Base-by-base conservation (phyloP, 2,888 invertebrate species). In the Rapana venosa region DNA sequence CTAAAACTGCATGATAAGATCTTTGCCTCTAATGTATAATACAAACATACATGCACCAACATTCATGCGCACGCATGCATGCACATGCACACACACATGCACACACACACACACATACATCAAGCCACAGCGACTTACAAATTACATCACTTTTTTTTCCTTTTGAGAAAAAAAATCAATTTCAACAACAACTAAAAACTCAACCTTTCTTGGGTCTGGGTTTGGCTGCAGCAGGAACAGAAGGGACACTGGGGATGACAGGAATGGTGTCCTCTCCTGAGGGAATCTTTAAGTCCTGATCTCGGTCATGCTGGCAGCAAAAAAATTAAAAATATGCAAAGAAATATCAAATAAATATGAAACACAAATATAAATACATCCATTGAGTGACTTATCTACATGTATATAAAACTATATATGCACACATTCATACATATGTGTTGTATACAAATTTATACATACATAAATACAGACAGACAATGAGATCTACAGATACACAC, bases 161-260 rank as follows among this genome's bases (percentile, higher is more conserved):
- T 61, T 61, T 36, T 84, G 22, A 32, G 26, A 84, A 84, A 22
- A 84, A 32, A 36, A 84, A 66, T 26, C 26, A 5, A 17, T 66
- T 66, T 22, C 66, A 66, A 22, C 66, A 66, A 88, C 26, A 36
- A 32, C 20, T 13, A 77, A 4, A 47, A 77, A 26, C 17, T 36
- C 36, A 58, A 92, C 91, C 91, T 89, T 92, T 92, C 79, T 90
- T 92, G 36, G 91, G 83, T 77, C 90, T 88, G 90, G 90, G 87
- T 81, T 91, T 92, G 15, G 84, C 32, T 61, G 88, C 86, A 36
- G 88, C 47, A 32, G 88, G 87, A 36, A 87, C 84, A 77, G 87
- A 81, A 66, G 89, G 89, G 11, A 89, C 86, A 74, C 87, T 91
- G 26, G 90, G 91, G 15, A 92, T 83, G 22, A 35, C 74, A 4